Conservation (phyloP, 2,797 vertebrate species). For the Anableps anableps region DNA sequence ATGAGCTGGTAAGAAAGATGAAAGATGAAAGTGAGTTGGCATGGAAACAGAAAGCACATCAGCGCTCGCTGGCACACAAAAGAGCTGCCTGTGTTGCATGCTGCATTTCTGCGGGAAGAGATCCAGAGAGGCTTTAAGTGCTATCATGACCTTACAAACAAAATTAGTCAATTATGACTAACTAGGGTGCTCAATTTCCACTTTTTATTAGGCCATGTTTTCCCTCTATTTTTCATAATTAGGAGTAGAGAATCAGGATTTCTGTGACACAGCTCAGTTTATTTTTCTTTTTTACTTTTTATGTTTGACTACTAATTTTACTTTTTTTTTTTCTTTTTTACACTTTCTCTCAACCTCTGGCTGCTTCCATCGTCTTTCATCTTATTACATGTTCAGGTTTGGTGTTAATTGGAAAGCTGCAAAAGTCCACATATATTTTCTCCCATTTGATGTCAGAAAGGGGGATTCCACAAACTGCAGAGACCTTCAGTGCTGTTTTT, state of each 20-base stretch:
- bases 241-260: constrained; percentile 66
- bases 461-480: constrained; percentile 87
- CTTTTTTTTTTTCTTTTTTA: constrained; percentile 21
- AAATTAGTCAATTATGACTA: constrained; percentile 85
- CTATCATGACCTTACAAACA: constrained; percentile 83
- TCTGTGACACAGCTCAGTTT: constrained; percentile 58
- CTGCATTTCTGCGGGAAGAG: constrained; percentile 79
- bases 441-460: constrained; percentile 76
- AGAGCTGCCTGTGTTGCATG: constrained; percentile 80
- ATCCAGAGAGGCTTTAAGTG: constrained; percentile 83
- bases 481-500: constrained; percentile 75
- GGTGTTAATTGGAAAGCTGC: constrained; percentile 82
- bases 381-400: constrained; percentile 65
- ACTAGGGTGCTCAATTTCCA: constrained; percentile 80
- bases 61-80: constrained; percentile 83
- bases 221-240: constrained; percentile 62
- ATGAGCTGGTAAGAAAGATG: constrained; percentile 90
- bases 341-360: constrained; percentile 46
- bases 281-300: constrained; percentile 46
- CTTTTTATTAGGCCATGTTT: constrained; percentile 70
- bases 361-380: constrained; percentile 52
- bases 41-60: constrained; percentile 90
- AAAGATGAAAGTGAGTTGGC: constrained; percentile 90
- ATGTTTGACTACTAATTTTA: constrained; percentile 15
- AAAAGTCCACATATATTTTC: constrained; percentile 70